Conservation (phyloP, 1,140 invertebrate genomes). For the Anastrepha obliqua region DNA sequence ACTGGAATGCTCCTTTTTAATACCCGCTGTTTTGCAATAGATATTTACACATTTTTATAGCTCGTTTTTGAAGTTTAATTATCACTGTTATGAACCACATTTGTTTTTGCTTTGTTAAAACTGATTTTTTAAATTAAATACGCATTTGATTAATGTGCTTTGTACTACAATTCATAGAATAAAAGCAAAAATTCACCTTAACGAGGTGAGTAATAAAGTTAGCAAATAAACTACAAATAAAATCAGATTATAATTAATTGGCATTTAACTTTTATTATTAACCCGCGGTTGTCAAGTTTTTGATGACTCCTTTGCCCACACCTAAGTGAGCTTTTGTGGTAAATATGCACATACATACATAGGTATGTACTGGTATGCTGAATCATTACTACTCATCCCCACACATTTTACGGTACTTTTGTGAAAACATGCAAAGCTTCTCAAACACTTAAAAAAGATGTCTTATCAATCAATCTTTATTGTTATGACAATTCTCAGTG, state of each 20-base stretch:
- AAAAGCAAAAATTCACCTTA: too few species aligned
- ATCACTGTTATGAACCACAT: too few species aligned
- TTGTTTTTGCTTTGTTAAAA: too few species aligned
- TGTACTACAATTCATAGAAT: too few species aligned
- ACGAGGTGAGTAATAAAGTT: not conserved
- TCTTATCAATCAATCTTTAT: slow-evolving; percentile 14
- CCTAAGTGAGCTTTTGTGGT: not conserved
- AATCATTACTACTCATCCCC: not conserved
- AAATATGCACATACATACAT: not conserved
- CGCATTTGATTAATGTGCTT: too few species aligned
- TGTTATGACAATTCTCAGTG: not conserved
- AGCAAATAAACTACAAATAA: not conserved
- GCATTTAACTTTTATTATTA: not conserved
- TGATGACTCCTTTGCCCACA: not conserved
- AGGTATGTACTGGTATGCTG: not conserved
- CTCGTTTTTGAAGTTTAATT: too few species aligned
- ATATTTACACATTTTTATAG: too few species aligned
- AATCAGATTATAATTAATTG: slow-evolving; percentile 20
- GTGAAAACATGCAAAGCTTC: not conserved
- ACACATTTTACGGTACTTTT: slow-evolving; percentile 6
- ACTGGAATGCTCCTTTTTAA: too few species aligned
- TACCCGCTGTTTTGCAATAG: too few species aligned
- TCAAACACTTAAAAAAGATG: not conserved
- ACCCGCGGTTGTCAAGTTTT: not conserved
- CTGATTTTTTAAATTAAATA: too few species aligned